Percentiles rank a stretch among this genome's conserved stretches.
phyloP scores from a whole-genome alignment of 1,140 invertebrate genomes.

The Goniozus legneri region DNA sequence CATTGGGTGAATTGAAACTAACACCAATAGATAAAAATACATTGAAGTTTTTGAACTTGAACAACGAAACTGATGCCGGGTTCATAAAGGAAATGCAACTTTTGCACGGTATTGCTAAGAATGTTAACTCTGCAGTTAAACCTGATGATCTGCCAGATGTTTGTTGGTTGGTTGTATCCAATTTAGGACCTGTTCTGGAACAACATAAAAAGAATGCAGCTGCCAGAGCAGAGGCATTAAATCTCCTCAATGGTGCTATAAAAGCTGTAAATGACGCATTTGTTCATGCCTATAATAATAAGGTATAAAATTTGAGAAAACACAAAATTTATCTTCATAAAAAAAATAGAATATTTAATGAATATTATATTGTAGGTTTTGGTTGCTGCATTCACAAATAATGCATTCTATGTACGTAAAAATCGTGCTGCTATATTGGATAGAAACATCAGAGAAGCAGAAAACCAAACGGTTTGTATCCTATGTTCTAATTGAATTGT shows the following conservation, averaged over 20 bases:
- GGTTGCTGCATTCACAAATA: conserved; percentile 62
- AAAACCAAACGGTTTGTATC: conserved; percentile 14
- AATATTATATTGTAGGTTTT: conserved; percentile 46
- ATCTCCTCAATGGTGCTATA: conserved; percentile 60
- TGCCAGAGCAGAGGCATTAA: conserved; percentile 65
- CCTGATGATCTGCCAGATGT: conserved; percentile 62
- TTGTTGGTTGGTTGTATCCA: conserved; percentile 64
- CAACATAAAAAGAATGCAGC: conserved; percentile 66
- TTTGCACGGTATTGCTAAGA: conserved; percentile 60
- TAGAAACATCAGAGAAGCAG: conserved; percentile 21
- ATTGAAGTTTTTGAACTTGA: conserved; percentile 29
- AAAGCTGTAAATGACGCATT: conserved; percentile 60
- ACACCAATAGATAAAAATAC: conserved; percentile 36
- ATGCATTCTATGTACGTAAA: conserved; percentile 58
- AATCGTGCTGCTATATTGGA: conserved; percentile 27
- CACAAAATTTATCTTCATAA: too few relatives aligned
- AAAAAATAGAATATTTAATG: conserved; percentile 4
- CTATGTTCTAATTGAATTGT: conserved; percentile 1
- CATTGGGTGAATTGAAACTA: conserved; percentile 57
- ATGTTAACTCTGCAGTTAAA: conserved; percentile 54
- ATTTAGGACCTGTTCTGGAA: conserved; percentile 62
- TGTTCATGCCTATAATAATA: conserved; percentile 63
- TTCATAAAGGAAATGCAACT: conserved; percentile 65
- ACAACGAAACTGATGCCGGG: conserved; percentile 61
- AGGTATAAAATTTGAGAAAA: conserved; percentile 47